Percentiles rank a stretch among this genome's conserved stretches.
Evolutionary conservation across 2,797 vertebrate species (phyloP).

Genomic region (Melanotaenia parkinsoni): DNA sequence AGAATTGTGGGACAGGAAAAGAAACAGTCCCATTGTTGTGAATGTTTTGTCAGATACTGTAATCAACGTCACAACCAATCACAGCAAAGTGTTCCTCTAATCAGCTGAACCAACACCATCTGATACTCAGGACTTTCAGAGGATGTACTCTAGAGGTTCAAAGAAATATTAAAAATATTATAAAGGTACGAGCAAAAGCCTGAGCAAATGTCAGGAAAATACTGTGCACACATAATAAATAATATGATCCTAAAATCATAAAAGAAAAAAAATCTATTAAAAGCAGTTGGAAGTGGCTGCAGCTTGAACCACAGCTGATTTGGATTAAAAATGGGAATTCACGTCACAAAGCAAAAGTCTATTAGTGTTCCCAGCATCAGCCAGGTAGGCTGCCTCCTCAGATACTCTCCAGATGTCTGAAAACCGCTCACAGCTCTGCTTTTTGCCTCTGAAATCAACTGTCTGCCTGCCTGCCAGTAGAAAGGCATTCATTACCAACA

Average conservation of each 20-base stretch:
- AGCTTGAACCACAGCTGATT: slow-evolving; percentile 24
- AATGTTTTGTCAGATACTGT: no score
- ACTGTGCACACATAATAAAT: no score
- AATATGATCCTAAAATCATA: no score
- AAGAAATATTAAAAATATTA: background rate
- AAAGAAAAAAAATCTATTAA: no score
- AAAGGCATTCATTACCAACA: slow-evolving; percentile 66
- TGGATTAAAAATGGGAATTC: slow-evolving; percentile 9
- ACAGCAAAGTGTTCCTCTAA: no score
- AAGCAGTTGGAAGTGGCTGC: slow-evolving; percentile 6
- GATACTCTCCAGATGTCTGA: slow-evolving; percentile 37
- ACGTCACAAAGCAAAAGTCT: background rate
- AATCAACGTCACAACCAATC: no score
- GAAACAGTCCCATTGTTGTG: no score
- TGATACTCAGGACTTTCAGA: background rate
- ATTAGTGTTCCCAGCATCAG: background rate
- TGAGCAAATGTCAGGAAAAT: no score
- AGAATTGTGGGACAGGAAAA: background rate
- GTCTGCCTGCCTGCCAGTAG: slow-evolving; percentile 29
- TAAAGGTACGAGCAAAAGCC: no score
- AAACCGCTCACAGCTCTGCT: slow-evolving; percentile 43
- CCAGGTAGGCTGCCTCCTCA: background rate
- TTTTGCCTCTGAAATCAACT: slow-evolving; percentile 35
- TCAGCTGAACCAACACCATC: no score
- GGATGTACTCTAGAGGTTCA: background rate